Evolutionary conservation across 2,797 vertebrate species (phyloP), one percentile per base, ranked within the genome.

Genomic region (Muraenolepis orangiensis): DNA sequence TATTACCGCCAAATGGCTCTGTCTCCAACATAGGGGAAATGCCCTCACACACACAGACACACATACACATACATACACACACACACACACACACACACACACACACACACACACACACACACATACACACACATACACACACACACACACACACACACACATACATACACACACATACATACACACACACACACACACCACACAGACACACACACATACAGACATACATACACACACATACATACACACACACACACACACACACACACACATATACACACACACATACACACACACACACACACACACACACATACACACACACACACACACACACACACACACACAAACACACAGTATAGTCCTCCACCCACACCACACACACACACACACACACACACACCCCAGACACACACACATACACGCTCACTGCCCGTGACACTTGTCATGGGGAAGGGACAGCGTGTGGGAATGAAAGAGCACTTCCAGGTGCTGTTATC

Each of bases 21-120:
- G 90, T 79, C 85, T 76, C 87, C 20, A 79, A 84, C 84, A 76
- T 73, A 82, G 81, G 79, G 81, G 78, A 87, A 88, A 90, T 75
- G 77, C 74, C 79, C 76, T 69, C 40, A 68, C 69, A 26, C 79
- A 67, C 67, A 46, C 42, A 46, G 14, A 14, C 13, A 46, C 42
- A 4, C 42, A 34, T 10, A 38, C 36, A 38, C 36, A 38, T 10
- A 38, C 36, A 38, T 10, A 38, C 6, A 38, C 36, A 38, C 5
- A 38, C 36, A 38, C 36, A 38, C 6, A 38, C 36, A 38, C 6
- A 38, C 0, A n/a, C 20, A 51, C 46, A 51, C 46, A n/a, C 18
- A 51, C 46, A 51, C 46, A 51, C 46, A 51, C 46, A 51, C 46
- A 5, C 3, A n/a, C 46, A 51, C 46, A n/a, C 46, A n/a, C 18